Conservation (phyloP, 2,113 vertebrate genomes). For the Nerophis lumbriciformis region DNA sequence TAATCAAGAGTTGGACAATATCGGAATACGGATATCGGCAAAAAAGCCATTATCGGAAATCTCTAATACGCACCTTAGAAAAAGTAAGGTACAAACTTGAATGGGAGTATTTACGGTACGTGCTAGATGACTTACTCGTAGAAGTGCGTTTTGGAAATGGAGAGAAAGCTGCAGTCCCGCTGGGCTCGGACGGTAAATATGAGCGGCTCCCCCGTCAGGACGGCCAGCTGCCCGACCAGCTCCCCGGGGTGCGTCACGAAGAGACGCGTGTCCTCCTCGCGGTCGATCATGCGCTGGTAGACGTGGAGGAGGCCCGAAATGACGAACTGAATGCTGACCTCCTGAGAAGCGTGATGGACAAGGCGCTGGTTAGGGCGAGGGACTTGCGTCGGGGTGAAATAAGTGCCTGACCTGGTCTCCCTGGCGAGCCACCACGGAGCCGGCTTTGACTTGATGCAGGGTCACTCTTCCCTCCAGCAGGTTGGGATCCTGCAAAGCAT, state of each 20-base stretch:
- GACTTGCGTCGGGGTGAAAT: background rate
- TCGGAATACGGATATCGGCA: no score
- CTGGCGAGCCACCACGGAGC: conserved; percentile 84
- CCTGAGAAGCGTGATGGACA: conserved; percentile 59
- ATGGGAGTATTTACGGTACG: no score
- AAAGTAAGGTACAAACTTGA: no score
- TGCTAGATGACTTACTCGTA: conserved; percentile 76
- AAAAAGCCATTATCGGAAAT: no score
- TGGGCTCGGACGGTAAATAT: conserved; percentile 91
- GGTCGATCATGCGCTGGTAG: conserved; percentile 89
- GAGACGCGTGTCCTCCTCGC: conserved; percentile 83
- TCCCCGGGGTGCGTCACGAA: conserved; percentile 91
- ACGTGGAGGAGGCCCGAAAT: conserved; percentile 90
- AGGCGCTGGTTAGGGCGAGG: background rate
- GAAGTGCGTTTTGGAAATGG: conserved; percentile 90
- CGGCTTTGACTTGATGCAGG: conserved; percentile 85
- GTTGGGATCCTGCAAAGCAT: conserved; percentile 70
- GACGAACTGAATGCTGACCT: conserved; percentile 90
- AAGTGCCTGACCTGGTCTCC: conserved; percentile 85
- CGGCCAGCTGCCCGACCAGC: conserved; percentile 88
- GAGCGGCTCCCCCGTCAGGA: conserved; percentile 91
- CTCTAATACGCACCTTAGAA: no score
- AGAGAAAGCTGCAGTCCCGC: conserved; percentile 88
- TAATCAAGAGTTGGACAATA: no score
- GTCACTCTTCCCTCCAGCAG: conserved; percentile 83